Percentiles rank a stretch among this genome's conserved stretches.
Evolutionary conservation across 2,888 invertebrate species (phyloP).

Genomic region (Eumerus sabulonum): DNA sequence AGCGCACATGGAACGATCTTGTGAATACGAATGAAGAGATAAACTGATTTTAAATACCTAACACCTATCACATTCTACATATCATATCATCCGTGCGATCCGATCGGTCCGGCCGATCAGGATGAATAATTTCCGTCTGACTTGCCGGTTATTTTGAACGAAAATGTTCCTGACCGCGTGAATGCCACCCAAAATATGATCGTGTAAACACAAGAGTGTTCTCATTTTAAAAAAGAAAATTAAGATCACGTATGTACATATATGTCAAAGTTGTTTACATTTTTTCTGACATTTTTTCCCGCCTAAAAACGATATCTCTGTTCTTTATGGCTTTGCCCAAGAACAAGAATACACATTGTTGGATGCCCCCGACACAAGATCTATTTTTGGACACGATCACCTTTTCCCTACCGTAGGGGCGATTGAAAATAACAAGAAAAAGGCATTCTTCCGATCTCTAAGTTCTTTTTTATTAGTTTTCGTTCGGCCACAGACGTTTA

Average conservation of each 20-base stretch:
- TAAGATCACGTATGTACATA: neutral
- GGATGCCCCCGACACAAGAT: neutral
- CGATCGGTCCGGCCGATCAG: no score
- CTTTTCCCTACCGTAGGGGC: slow-evolving; percentile 1
- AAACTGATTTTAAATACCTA: no score
- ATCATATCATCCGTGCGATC: no score
- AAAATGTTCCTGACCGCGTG: slow-evolving; percentile 34
- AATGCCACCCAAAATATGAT: slow-evolving; percentile 27
- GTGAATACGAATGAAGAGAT: neutral
- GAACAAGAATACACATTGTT: neutral
- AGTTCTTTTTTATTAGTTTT: slow-evolving; percentile 8
- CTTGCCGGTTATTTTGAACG: no score
- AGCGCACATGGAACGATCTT: neutral
- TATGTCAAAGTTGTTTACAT: slow-evolving; percentile 32
- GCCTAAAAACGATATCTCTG: slow-evolving; percentile 1
- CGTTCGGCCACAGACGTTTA: slow-evolving; percentile 32
- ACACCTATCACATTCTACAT: no score
- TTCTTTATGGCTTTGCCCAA: neutral
- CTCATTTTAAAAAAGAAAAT: neutral
- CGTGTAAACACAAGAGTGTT: slow-evolving; percentile 9
- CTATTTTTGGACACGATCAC: slow-evolving; percentile 4
- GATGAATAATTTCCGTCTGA: no score
- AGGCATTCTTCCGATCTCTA: slow-evolving; percentile 6
- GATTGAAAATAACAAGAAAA: neutral
- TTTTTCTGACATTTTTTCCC: slow-evolving; percentile 34